A percentile compares a stretch with the other conserved stretches of the same genome.
phyloP scores from a whole-genome alignment of 2,888 invertebrate genomes.

The Melangyna quadrimaculata region DNA sequence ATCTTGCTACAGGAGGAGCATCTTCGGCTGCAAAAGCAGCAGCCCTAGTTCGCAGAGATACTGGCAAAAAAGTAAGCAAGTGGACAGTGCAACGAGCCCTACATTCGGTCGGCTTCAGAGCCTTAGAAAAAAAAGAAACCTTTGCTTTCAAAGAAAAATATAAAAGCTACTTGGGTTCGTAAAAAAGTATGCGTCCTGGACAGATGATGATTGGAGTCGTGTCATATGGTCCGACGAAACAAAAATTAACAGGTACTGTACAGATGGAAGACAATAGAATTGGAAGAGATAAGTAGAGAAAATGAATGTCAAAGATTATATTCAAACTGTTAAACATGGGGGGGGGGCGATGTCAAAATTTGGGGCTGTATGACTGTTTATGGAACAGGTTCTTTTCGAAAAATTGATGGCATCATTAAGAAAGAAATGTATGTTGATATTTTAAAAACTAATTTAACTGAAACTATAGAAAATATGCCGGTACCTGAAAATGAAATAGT shows the following conservation, averaged over 20 bases:
- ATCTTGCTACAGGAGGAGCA: not conserved
- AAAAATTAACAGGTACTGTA: not conserved
- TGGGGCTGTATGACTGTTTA: not conserved
- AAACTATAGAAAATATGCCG: not conserved
- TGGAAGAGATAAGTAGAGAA: not conserved
- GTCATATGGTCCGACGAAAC: not conserved
- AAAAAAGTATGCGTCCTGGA: not conserved
- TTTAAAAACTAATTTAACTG: not conserved
- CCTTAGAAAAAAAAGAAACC: too few relatives aligned
- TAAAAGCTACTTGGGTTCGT: not conserved
- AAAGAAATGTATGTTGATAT: not conserved
- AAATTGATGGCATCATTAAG: not conserved
- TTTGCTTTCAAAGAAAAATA: not conserved
- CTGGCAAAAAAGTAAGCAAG: not conserved
- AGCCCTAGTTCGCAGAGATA: not conserved
- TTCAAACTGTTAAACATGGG: not conserved
- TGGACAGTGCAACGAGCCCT: not conserved
- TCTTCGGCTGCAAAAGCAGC: not conserved
- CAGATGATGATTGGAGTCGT: not conserved
- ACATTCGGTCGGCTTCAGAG: not conserved
- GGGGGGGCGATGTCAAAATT: not conserved
- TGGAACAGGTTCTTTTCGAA: not conserved
- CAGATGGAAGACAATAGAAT: not conserved
- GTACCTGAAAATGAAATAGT: not conserved
- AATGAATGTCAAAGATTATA: not conserved